Conservation (phyloP, 2,797 vertebrate species). For the Podargus strigoides region DNA sequence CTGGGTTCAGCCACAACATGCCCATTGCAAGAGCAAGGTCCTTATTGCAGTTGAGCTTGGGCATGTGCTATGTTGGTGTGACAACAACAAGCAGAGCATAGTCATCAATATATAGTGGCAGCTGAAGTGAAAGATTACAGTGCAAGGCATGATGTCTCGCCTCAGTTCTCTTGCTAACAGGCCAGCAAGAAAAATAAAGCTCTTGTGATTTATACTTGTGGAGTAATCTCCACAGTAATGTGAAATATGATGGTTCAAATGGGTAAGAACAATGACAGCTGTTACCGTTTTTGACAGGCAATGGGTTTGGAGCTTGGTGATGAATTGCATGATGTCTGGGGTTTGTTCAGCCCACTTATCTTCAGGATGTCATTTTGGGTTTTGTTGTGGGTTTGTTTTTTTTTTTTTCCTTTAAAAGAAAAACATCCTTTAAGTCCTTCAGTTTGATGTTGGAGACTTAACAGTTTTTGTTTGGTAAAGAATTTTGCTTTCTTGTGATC, state of each 20-base stretch:
- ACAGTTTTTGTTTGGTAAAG: constrained; percentile 9
- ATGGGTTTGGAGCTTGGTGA: constrained; percentile 38
- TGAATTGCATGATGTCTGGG: constrained; percentile 22
- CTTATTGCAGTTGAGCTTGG: not conserved
- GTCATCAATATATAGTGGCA: not conserved
- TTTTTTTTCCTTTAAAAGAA: not conserved
- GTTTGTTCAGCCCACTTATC: constrained; percentile 41
- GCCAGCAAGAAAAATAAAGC: constrained; percentile 48
- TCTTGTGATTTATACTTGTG: constrained; percentile 25
- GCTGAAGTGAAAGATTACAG: not conserved
- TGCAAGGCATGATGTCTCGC: not conserved
- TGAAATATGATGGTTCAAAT: constrained; percentile 46
- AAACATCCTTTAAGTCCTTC: not conserved
- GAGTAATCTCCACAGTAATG: constrained; percentile 32
- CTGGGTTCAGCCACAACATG: not conserved
- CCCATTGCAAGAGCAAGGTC: not conserved
- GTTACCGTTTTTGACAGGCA: constrained; percentile 32
- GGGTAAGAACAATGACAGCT: constrained; percentile 47
- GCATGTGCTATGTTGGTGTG: rapidly evolving
- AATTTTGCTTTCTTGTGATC: not conserved
- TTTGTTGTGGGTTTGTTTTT: not conserved
- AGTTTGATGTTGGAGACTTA: constrained; percentile 9
- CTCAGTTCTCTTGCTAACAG: not conserved
- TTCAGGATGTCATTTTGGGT: constrained; percentile 41
- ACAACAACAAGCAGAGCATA: not conserved